Conservation (phyloP, 2,797 vertebrate genomes). For the Psittacula echo region DNA sequence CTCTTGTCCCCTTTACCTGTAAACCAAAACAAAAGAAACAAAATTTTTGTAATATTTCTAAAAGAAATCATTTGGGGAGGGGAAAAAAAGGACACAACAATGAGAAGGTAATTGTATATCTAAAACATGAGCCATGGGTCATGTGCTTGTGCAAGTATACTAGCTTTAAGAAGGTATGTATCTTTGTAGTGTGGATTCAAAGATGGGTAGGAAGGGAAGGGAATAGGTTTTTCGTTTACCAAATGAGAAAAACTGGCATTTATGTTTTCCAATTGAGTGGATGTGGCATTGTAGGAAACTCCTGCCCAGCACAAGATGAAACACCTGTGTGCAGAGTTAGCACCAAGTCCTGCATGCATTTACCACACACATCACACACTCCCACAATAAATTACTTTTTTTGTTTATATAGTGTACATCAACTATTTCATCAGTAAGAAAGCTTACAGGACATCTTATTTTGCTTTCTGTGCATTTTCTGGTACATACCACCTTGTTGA, state of each 20-base stretch:
- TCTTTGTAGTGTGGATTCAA: neutral
- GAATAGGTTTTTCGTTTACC: neutral
- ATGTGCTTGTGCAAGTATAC: neutral
- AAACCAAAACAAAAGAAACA: neutral
- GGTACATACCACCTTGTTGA: neutral
- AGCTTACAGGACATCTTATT: neutral
- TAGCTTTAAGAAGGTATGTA: neutral
- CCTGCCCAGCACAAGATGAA: neutral
- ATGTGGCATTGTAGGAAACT: neutral
- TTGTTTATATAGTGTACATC: neutral
- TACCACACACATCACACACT: fast-evolving
- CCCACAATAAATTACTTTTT: neutral
- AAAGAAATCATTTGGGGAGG: neutral
- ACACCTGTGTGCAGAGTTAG: neutral
- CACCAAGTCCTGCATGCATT: neutral
- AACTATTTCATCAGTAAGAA: neutral
- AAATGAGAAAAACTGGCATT: neutral
- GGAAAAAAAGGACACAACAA: neutral
- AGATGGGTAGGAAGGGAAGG: neutral
- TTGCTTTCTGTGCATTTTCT: neutral
- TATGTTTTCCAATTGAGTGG: neutral
- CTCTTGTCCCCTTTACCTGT: neutral
- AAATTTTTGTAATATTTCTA: fast-evolving
- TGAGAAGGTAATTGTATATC: neutral
- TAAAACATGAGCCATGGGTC: neutral